Percentiles rank a stretch among this genome's conserved stretches.
Conservation (phyloP, 2,888 invertebrate genomes). For the Nemotelus pantherinus region DNA sequence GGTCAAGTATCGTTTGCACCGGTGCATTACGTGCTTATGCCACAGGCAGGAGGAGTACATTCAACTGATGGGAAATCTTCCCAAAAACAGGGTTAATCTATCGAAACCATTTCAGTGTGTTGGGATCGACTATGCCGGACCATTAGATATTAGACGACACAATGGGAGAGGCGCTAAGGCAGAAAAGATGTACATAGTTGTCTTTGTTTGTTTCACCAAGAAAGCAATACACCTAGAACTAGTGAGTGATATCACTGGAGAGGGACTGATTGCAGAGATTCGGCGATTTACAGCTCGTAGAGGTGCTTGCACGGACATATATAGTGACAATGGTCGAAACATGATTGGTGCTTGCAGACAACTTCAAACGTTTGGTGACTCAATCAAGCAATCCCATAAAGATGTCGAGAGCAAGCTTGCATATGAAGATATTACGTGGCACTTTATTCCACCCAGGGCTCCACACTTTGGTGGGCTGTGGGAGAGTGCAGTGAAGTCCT, state of each 20-base stretch:
- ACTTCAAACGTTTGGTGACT: background rate
- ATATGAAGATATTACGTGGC: constrained; percentile 8
- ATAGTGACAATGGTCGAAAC: constrained; percentile 14
- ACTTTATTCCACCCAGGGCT: constrained; percentile 28
- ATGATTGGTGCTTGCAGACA: background rate
- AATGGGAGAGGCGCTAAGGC: background rate
- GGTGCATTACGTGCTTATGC: constrained; percentile 48
- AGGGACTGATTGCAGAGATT: constrained; percentile 7
- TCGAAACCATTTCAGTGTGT: too few species aligned
- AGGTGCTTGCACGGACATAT: constrained; percentile 40
- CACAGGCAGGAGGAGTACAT: constrained; percentile 11
- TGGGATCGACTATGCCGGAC: constrained; percentile 19
- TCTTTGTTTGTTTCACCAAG: constrained; percentile 45
- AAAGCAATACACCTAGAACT: constrained; percentile 51
- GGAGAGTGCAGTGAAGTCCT: constrained; percentile 43
- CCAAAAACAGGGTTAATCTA: too few species aligned
- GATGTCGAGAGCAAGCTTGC: background rate
- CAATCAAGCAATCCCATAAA: constrained; percentile 30
- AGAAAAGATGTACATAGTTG: background rate
- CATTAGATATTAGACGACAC: background rate
- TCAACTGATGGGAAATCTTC: constrained; percentile 6
- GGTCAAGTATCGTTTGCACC: constrained; percentile 45
- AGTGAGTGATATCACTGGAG: constrained; percentile 36
- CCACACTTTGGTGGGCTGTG: constrained; percentile 32
- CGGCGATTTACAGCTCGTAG: constrained; percentile 50